These are phyloP conservation scores for Cephus rjabovi DNA, from an alignment of 2,888 invertebrate species.

Conservation along the genomic window DNA sequence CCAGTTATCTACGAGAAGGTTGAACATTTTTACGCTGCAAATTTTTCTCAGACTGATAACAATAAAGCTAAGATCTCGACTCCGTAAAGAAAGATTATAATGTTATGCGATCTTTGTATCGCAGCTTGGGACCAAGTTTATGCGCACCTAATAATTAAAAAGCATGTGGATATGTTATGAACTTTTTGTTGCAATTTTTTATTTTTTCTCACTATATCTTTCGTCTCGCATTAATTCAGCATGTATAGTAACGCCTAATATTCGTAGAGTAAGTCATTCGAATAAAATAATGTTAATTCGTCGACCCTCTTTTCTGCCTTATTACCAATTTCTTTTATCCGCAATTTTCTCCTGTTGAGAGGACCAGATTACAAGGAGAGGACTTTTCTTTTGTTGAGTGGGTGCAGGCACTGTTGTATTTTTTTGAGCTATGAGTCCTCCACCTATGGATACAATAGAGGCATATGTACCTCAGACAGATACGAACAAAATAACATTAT, in stretches of 20 bases:
- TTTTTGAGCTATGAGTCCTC: not conserved
- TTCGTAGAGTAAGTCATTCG: not conserved
- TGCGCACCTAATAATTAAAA: not conserved
- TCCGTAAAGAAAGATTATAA: not conserved
- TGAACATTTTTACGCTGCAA: not conserved
- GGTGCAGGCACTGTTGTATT: not conserved
- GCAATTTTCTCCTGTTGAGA: not conserved
- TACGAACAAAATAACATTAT: not conserved
- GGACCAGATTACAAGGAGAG: not conserved
- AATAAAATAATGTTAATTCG: not conserved
- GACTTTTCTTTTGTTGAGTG: not conserved
- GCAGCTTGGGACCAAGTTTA: not conserved
- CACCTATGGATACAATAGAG: not conserved
- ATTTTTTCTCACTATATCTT: no score
- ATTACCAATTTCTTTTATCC: not conserved
- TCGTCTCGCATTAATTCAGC: not conserved
- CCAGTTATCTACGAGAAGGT: not conserved
- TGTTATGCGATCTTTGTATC: not conserved
- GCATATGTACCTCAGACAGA: not conserved
- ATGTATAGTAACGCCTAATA: no score
- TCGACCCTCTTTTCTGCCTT: not conserved
- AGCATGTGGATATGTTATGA: not conserved
- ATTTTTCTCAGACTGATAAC: not conserved
- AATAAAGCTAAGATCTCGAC: not conserved
- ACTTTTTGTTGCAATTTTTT: not conserved